Percentiles rank a stretch among this genome's conserved stretches.
Conservation (phyloP, 2,888 invertebrate species). For the Dioctria linearis region DNA sequence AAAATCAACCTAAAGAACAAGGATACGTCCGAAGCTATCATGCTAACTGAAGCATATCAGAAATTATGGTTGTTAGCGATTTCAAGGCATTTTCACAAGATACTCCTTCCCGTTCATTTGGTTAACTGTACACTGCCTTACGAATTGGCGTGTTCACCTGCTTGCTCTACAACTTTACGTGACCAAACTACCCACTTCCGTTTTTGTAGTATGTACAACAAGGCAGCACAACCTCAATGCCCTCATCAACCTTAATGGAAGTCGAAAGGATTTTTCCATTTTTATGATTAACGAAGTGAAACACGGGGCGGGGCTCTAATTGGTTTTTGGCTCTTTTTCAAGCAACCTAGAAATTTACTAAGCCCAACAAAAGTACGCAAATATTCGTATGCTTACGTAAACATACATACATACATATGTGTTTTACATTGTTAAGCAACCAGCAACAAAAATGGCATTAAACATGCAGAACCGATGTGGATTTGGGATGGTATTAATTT, state of each 20-base stretch:
- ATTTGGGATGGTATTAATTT: conserved; percentile 7
- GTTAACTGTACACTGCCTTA: not conserved
- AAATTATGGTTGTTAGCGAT: conserved; percentile 49
- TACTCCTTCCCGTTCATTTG: conserved; percentile 19
- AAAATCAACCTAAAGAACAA: conserved; percentile 1
- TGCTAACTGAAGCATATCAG: conserved; percentile 34
- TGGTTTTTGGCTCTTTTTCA: conserved; percentile 1
- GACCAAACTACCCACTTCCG: conserved; percentile 57
- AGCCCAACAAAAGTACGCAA: not conserved
- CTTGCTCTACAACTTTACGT: conserved; percentile 48
- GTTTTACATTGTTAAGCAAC: not conserved
- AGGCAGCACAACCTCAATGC: conserved; percentile 41
- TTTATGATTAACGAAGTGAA: conserved; percentile 51
- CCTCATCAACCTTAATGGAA: conserved; percentile 46
- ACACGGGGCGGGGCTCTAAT: conserved; percentile 51
- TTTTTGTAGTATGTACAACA: conserved; percentile 27
- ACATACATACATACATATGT: not conserved
- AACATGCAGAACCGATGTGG: conserved; percentile 3
- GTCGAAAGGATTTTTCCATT: conserved; percentile 51
- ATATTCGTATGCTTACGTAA: not conserved
- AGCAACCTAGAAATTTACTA: not conserved
- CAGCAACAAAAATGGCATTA: not conserved
- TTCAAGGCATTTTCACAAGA: conserved; percentile 26
- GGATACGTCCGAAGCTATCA: conserved; percentile 34
- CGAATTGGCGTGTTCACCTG: conserved; percentile 39